Conservation (phyloP, 2,888 invertebrate species). For the Phoronis australis region DNA sequence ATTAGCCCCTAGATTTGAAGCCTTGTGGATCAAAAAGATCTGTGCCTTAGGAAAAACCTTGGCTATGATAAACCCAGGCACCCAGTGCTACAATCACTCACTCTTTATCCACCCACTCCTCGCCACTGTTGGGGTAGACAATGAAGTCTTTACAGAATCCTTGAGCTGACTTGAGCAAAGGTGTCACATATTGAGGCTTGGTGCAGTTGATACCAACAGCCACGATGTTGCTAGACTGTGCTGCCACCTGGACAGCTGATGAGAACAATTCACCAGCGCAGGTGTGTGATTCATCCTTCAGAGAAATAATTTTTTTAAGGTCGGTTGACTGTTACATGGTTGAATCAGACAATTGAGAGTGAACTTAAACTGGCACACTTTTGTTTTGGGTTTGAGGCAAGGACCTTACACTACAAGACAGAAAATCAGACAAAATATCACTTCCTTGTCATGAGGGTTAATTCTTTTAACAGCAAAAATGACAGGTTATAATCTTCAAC, state of each 20-base stretch:
- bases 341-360: no score
- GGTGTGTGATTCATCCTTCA: conserved; percentile 62
- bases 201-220: conserved; percentile 89
- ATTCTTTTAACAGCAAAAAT: no score
- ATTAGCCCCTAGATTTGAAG: no score
- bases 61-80: no score
- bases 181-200: conserved; percentile 62
- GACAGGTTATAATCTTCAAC: no score
- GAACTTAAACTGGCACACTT: no score
- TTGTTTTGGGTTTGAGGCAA: no score
- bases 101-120: conserved; percentile 64
- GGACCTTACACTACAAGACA: background rate
- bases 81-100: no score
- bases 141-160: conserved; percentile 61
- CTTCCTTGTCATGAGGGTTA: no score
- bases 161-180: conserved; percentile 57
- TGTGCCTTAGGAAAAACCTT: no score
- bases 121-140: conserved; percentile 90
- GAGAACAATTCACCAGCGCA: conserved; percentile 77
- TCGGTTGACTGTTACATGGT: background rate
- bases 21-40: no score
- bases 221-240: conserved; percentile 65
- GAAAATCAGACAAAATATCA: background rate
- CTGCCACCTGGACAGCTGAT: conserved; percentile 61
- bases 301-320: no score